Conservation (phyloP, 64 coral and sea anemone species). For the Anthopleura sola region DNA sequence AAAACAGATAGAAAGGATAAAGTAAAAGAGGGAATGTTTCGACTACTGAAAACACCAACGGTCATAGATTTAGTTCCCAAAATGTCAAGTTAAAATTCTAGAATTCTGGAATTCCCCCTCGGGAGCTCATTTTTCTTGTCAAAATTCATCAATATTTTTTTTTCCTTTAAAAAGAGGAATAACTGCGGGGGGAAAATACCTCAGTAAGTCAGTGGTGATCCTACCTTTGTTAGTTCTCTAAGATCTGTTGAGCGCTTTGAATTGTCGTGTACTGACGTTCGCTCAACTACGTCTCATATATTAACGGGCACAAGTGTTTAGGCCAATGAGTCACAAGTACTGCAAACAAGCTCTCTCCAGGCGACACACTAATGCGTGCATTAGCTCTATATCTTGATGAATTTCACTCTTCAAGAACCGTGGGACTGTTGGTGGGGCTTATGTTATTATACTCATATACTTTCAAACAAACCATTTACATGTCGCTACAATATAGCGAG, state of each 20-base stretch:
- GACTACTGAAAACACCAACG: too few relatives aligned
- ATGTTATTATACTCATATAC: neutral
- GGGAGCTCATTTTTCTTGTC: neutral
- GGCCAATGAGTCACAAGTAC: too few relatives aligned
- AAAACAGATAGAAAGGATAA: too few relatives aligned
- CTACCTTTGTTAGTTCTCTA: neutral
- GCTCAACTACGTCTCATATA: neutral
- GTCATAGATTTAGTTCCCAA: too few relatives aligned
- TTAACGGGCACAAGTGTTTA: neutral
- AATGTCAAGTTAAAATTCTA: too few relatives aligned
- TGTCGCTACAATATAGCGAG: neutral
- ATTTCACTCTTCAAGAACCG: neutral
- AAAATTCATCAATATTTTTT: neutral
- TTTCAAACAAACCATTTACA: neutral
- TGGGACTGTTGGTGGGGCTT: neutral
- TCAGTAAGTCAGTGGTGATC: neutral
- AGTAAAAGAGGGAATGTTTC: too few relatives aligned
- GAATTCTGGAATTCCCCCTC: neutral
- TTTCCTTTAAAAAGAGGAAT: neutral
- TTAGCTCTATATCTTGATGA: slow-evolving; percentile 3
- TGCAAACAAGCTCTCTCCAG: neutral
- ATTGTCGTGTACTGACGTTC: neutral
- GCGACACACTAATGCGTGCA: neutral
- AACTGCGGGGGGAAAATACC: too few relatives aligned
- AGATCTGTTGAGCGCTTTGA: neutral